Evolutionary conservation across 2,888 invertebrate species (phyloP).

Genomic region (Pristionchus maxplancki): DNA sequence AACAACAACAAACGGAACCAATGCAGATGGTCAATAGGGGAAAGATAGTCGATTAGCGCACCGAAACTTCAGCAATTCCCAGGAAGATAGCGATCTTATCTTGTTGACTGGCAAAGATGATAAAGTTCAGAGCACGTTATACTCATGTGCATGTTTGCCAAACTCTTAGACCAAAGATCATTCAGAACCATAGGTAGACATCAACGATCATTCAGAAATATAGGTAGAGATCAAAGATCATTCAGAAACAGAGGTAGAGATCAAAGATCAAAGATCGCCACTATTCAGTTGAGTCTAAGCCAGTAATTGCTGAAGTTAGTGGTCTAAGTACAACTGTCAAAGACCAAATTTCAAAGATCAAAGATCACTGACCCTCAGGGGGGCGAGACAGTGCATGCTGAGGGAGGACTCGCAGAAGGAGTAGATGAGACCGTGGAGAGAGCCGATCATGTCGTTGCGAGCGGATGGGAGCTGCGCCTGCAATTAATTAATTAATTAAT

Average conservation of each 20-base stretch:
- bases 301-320: no score
- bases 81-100: no score
- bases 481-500: neutral
- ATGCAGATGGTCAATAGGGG: no score
- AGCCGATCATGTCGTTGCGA: slow-evolving; percentile 59
- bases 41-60: no score
- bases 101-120: no score
- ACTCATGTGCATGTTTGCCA: no score
- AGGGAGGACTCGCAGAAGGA: slow-evolving; percentile 61
- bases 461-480: slow-evolving; percentile 52
- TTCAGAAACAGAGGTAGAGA: neutral
- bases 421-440: slow-evolving; percentile 61
- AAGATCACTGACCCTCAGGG: slow-evolving; percentile 53
- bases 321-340: no score
- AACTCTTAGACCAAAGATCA: no score
- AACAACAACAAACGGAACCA: neutral
- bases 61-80: no score
- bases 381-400: slow-evolving; percentile 56
- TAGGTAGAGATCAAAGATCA: no score
- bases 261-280: neutral
- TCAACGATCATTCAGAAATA: neutral
- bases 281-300: no score
- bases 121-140: no score
- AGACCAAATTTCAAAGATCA: neutral
- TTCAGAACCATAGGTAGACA: neutral